These are phyloP conservation scores for Notolabrus celidotus DNA, from an alignment of 2,797 vertebrate genomes.

Conservation along the genomic window DNA sequence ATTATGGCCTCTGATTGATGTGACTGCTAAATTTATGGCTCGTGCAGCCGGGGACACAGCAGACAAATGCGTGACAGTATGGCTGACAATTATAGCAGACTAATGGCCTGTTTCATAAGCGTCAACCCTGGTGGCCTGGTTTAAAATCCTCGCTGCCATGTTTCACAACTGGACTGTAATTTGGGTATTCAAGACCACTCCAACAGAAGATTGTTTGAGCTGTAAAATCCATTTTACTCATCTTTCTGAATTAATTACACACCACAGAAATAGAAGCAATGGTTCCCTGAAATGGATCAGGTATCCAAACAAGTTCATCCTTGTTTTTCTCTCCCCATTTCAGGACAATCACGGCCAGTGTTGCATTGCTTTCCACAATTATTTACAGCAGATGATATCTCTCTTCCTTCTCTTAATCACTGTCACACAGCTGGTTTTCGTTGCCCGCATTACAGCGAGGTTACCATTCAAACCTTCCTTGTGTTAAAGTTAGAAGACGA, in stretches of 20 bases:
- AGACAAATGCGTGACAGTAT: slow-evolving; percentile 76
- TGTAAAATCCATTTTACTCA: slow-evolving; percentile 30
- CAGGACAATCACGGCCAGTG: slow-evolving; percentile 28
- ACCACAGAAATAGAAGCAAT: slow-evolving; percentile 24
- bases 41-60: slow-evolving; percentile 54
- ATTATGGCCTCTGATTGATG: slow-evolving; percentile 83
- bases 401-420: slow-evolving; percentile 40
- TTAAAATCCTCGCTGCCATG: slow-evolving; percentile 44
- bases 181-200: slow-evolving; percentile 33
- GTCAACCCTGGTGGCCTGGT: slow-evolving; percentile 55
- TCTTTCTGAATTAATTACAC: slow-evolving; percentile 23
- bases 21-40: slow-evolving; percentile 83
- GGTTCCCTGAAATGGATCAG: slow-evolving; percentile 2
- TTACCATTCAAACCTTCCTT: slow-evolving; percentile 18
- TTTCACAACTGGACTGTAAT: slow-evolving; percentile 51
- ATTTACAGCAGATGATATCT: slow-evolving; percentile 71
- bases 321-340: slow-evolving; percentile 52
- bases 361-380: slow-evolving; percentile 51
- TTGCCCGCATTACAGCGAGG: slow-evolving; percentile 36
- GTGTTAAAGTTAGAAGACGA: slow-evolving; percentile 47
- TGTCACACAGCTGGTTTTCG: slow-evolving; percentile 44
- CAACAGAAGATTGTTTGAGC: slow-evolving; percentile 34
- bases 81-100: slow-evolving; percentile 77
- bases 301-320: slow-evolving; percentile 38
- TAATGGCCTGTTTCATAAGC: slow-evolving; percentile 74